A percentile compares a stretch with the other conserved stretches of the same genome.
phyloP scores from a whole-genome alignment of 2,888 invertebrate species.

The Cynaeus angustus region DNA sequence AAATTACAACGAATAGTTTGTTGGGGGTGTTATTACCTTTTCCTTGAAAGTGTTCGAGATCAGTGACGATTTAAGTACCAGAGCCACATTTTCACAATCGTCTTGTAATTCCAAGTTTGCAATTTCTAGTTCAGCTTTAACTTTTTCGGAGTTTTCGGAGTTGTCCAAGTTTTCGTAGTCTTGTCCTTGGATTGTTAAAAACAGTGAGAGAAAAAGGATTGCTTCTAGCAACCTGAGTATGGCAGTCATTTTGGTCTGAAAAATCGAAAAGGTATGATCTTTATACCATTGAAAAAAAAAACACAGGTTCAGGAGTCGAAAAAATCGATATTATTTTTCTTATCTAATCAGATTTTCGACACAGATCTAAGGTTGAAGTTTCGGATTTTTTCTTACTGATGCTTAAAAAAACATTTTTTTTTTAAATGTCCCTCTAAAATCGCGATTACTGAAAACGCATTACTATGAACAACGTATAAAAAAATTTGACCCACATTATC shows the following conservation, averaged over 20 bases:
- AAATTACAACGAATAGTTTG: conserved; percentile 4
- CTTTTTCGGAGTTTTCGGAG: conserved; percentile 40
- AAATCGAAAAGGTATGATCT: no score
- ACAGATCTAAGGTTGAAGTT: no score
- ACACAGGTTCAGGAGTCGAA: no score
- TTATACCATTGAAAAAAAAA: no score
- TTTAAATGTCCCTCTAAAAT: no score
- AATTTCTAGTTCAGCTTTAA: conserved; percentile 55
- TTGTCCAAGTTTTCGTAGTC: conserved; percentile 37
- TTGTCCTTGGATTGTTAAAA: conserved; percentile 6
- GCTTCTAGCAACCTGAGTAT: not conserved
- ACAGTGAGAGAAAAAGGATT: conserved; percentile 1
- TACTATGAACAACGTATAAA: no score
- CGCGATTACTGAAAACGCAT: no score
- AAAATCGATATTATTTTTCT: no score
- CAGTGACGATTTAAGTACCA: conserved; percentile 60
- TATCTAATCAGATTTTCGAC: no score
- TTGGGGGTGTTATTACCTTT: conserved; percentile 59
- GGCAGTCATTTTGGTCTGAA: conserved; percentile 16
- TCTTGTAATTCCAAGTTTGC: conserved; percentile 60
- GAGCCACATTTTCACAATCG: conserved; percentile 56
- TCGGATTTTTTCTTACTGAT: no score
- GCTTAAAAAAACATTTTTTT: no score
- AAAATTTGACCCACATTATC: no score
- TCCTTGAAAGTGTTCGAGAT: conserved; percentile 59